A percentile compares a stretch with the other conserved stretches of the same genome.
phyloP scores from a whole-genome alignment of 2,797 vertebrate species.

The Jordanella pulchra region DNA sequence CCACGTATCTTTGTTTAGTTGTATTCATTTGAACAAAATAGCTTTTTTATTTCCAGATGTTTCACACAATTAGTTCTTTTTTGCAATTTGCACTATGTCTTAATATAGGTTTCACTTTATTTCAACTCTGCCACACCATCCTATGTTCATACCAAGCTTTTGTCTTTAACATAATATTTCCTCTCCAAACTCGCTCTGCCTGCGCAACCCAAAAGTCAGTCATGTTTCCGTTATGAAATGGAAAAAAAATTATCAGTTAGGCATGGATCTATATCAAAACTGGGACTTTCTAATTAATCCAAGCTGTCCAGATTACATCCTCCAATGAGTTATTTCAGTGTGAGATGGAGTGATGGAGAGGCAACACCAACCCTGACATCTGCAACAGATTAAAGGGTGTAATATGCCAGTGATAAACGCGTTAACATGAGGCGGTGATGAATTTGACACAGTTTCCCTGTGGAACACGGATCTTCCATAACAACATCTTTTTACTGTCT shows the following conservation, averaged over 20 bases:
- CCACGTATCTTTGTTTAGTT: no score
- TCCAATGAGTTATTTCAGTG: neutral
- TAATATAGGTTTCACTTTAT: no score
- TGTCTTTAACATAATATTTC: no score
- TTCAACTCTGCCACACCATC: no score
- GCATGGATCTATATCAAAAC: constrained; percentile 1
- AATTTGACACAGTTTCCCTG: constrained; percentile 64
- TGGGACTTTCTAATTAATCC: constrained; percentile 20
- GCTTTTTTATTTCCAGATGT: no score
- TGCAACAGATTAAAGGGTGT: constrained; percentile 74
- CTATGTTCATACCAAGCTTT: no score
- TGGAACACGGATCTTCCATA: constrained; percentile 61
- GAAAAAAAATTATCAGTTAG: neutral
- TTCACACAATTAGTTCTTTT: no score
- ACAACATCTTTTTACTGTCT: constrained; percentile 68
- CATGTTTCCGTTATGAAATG: neutral
- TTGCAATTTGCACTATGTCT: no score
- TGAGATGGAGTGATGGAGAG: constrained; percentile 40
- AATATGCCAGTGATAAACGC: constrained; percentile 73
- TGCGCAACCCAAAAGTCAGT: no score
- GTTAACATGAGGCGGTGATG: constrained; percentile 66
- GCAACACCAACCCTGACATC: constrained; percentile 58
- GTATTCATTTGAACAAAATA: no score
- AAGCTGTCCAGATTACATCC: neutral
- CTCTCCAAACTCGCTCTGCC: no score